Evolutionary conservation across 2,888 invertebrate species (phyloP), one percentile per base, ranked within the genome.

Genomic region (Torymus auratus): DNA sequence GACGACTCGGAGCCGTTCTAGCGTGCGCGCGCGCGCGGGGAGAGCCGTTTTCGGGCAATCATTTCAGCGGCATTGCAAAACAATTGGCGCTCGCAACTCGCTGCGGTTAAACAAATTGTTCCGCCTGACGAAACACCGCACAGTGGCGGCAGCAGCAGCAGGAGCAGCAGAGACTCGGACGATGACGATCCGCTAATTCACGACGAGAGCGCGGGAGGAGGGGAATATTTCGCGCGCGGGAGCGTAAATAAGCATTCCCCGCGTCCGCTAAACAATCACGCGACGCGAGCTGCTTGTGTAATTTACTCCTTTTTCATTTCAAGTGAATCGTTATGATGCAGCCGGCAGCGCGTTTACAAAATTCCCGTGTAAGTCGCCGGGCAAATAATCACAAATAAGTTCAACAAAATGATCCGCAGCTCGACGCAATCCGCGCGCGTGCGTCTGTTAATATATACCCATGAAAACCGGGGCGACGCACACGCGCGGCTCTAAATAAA

Each of bases 31-130:
- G 20, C 28, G 20, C 23, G 17, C 53, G 1, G 53, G 5, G 2
- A 64, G 68, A 41, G 58, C 85, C 86, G 84, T 88, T 90, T 88
- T 87, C 87, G 86, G 86, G 88, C 87, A 88, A 89, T 90, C 88
- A 89, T 90, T 90, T 88, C 88, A 86, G 86, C 86, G 87, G 88
- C 88, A 88, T 90, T 89, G 88, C 89, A 87, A 90, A 90, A 89
- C 89, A 89, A 90, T 89, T 28, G 74, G 70, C 73, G 70, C 75
- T 62, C 55, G 58, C 68, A 78, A 80, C 83, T 78, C 83, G 83
- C 82, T 83, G 83, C 83, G 85, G 85, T 86, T 86, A 85, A 84
- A 86, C 80, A 86, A 87, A 86, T 85, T 85, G 84, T 86, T 85
- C 81, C 83, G 85, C 72, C 83, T 85, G 85, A 85, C 85, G 86